Evolutionary conservation across 2,113 vertebrate species (phyloP), one percentile per base, ranked within the genome.

Genomic region (Motacilla tschutschensis): DNA sequence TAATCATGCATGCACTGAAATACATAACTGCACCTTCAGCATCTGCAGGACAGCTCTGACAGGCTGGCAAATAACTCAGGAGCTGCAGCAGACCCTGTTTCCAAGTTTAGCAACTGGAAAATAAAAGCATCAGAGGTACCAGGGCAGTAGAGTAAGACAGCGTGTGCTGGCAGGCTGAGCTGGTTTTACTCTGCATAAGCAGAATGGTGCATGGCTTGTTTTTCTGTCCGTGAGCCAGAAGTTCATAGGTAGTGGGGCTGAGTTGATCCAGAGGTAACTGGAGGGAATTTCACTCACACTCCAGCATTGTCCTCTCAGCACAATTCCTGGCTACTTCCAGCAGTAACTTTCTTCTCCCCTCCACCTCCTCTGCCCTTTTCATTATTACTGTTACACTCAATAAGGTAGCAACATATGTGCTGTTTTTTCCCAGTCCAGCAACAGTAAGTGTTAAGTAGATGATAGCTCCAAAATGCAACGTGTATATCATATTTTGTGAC

Each of bases 401-500:
- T 81, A 83, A 92, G 90, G 91, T 74, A 92, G 77, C 92, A 85
- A 55, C 71, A 86, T 8, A 29, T 43, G 59, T 28, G 53, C 73
- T 77, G 35, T 50, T 90, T 93, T 75, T 85, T 57, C 57, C 83
- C 35, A n/a, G n/a, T 85, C 88, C 92, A 94, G 62, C 53, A 93
- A 78, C 88, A 83, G 90, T 88, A 92, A 92, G 79, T 89, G 81
- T 59, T 93, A 94, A 91, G 79, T 71, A 91, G 79, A 88, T 11
- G 29, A 90, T 40, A 69, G 79, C 29, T 94, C 69, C 81, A 91
- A 87, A 92, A 92, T 46, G 87, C 80, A 93, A 44, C 3, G 8
- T 85, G 82, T 87, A 70, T 89, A 85, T 91, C 89, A 67, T 63
- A 87, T 84, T 93, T 82, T 93, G 85, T 51, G 89, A 91, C 88